These are phyloP conservation scores for Platysternon megacephalum DNA, from an alignment of 2,113 vertebrate genomes.

Conservation along the genomic window DNA sequence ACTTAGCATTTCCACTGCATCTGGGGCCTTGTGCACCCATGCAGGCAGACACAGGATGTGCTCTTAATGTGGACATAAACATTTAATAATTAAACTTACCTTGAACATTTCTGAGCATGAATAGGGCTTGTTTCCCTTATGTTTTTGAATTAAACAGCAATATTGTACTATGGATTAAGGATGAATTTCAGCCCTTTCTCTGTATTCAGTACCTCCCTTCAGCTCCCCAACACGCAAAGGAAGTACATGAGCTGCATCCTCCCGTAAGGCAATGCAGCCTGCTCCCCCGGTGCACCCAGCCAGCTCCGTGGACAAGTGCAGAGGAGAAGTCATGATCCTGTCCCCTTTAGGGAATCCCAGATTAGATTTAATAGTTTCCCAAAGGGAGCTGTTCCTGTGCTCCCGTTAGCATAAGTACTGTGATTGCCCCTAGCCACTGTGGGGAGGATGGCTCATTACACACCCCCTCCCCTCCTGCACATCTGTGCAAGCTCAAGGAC, in stretches of 20 bases:
- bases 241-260: background rate
- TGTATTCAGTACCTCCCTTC: background rate
- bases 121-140: rapidly evolving
- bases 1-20: rapidly evolving
- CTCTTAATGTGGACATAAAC: background rate
- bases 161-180: background rate
- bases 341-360: background rate
- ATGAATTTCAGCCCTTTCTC: background rate
- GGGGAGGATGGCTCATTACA: background rate
- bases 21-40: background rate
- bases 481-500: background rate
- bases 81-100: background rate
- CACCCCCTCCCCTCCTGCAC: background rate
- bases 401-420: background rate
- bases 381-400: background rate
- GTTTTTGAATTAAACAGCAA: background rate
- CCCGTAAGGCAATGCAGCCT: background rate
- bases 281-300: background rate
- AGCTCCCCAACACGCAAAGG: background rate
- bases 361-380: background rate
- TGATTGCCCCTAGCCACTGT: background rate
- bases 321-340: background rate
- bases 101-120: background rate
- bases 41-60: background rate
- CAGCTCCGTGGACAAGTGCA: background rate